Evolutionary conservation across 2,888 invertebrate species (phyloP).

Genomic region (Melanchra persicariae): DNA sequence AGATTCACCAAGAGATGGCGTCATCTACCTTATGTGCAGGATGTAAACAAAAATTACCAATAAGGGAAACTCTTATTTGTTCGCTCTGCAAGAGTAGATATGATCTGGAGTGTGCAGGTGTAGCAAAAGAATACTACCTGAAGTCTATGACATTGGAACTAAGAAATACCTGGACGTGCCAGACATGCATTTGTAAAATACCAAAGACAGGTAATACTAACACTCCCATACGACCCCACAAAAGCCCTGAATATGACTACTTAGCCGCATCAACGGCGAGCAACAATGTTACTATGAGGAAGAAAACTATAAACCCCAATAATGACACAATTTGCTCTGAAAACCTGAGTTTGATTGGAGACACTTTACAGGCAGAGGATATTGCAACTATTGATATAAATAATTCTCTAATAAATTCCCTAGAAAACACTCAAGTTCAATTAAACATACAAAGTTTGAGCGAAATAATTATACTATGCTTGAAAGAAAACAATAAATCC

Average conservation of each 20-base stretch:
- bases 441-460: no score
- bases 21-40: background rate
- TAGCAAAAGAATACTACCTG: background rate
- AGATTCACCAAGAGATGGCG: background rate
- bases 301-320: background rate
- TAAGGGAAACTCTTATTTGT: background rate
- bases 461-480: slow-evolving; percentile 9
- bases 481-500: slow-evolving; percentile 25
- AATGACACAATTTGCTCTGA: background rate
- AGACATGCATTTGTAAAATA: background rate
- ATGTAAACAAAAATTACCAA: background rate
- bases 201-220: background rate
- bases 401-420: no score
- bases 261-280: background rate
- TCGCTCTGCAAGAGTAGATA: background rate
- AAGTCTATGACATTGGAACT: slow-evolving; percentile 1
- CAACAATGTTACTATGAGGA: background rate
- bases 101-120: background rate
- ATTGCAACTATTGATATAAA: background rate
- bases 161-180: background rate
- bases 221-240: background rate
- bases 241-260: background rate
- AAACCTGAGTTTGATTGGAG: no score
- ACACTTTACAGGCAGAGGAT: background rate
- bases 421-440: no score